These are phyloP conservation scores for Acanthosepion pharaonis DNA, from an alignment of 2,888 invertebrate genomes.

Conservation along the genomic window DNA sequence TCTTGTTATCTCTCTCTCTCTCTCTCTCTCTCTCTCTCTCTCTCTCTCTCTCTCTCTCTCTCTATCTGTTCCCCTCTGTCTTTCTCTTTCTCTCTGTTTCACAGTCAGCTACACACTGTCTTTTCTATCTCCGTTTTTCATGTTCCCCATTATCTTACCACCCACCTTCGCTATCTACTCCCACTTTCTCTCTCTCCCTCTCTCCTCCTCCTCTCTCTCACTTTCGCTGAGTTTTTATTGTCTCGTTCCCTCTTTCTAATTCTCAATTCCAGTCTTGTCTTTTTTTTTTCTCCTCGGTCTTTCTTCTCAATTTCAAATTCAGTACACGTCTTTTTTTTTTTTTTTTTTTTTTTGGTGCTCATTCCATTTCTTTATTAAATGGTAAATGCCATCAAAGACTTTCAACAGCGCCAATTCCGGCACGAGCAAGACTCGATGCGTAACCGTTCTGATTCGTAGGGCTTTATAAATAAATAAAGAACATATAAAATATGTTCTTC, in stretches of 20 bases:
- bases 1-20: neutral
- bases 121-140: neutral
- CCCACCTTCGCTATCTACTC: neutral
- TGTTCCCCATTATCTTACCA: neutral
- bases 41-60: neutral
- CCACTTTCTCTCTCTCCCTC: neutral
- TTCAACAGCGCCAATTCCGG: constrained; percentile 18
- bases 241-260: neutral
- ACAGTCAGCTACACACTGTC: neutral
- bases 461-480: neutral
- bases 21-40: neutral
- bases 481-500: neutral
- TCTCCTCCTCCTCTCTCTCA: neutral
- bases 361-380: neutral
- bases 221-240: neutral
- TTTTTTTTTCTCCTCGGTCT: neutral
- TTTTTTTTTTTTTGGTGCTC: neutral
- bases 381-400: neutral
- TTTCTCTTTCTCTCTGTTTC: neutral
- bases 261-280: neutral
- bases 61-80: neutral
- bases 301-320: neutral
- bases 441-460: neutral
- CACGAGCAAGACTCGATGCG: constrained; percentile 9
- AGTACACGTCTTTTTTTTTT: neutral